These are phyloP conservation scores for Dascillus cervinus DNA, from an alignment of 2,888 invertebrate genomes.

Conservation along the genomic window DNA sequence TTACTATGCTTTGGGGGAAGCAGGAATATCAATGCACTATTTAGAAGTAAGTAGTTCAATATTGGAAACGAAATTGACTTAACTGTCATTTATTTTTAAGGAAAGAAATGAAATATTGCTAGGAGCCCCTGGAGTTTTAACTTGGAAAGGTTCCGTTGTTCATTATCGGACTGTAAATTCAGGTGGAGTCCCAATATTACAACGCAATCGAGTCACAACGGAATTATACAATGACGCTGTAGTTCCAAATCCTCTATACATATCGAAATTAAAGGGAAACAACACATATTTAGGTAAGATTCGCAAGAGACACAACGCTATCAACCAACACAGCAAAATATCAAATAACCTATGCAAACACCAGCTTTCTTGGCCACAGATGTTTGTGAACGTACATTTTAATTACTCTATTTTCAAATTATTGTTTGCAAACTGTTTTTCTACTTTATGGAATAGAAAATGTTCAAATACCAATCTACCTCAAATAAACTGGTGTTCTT, in stretches of 20 bases:
- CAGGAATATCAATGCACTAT: conserved; percentile 41
- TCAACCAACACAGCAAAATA: too few species aligned
- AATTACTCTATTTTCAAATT: too few species aligned
- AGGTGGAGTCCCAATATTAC: conserved; percentile 10
- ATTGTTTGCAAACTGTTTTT: too few species aligned
- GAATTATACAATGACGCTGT: not conserved
- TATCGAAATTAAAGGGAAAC: not conserved
- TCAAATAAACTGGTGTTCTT: too few species aligned
- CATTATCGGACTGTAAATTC: conserved; percentile 4
- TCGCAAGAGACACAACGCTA: too few species aligned
- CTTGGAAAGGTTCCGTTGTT: conserved; percentile 54
- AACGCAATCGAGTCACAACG: too few species aligned
- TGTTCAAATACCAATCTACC: too few species aligned
- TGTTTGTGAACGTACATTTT: too few species aligned
- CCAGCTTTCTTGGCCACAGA: too few species aligned
- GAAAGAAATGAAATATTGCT: conserved; percentile 40
- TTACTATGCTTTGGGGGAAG: conserved; percentile 45
- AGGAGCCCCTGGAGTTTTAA: conserved; percentile 50
- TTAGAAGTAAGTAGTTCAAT: conserved; percentile 6
- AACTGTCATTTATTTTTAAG: conserved; percentile 14
- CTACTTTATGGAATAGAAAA: too few species aligned
- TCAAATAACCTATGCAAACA: too few species aligned
- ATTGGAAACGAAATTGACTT: not conserved
- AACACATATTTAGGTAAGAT: conserved; percentile 1
- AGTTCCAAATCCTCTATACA: conserved; percentile 1